phyloP scores from a whole-genome alignment of 2,888 invertebrate genomes.

The Tanypteryx hageni region DNA sequence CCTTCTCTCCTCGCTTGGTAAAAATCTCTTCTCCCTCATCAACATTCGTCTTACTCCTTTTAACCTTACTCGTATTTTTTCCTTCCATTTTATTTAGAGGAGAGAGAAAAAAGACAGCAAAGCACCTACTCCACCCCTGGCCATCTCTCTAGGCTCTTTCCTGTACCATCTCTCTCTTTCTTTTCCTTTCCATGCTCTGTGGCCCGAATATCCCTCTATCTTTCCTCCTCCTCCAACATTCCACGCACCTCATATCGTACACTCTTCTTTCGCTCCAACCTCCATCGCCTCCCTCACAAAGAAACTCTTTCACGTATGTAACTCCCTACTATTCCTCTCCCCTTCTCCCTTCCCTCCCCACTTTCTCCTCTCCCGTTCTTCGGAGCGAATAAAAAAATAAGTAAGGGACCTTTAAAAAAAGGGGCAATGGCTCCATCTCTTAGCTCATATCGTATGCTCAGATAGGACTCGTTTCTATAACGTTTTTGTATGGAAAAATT shows the following conservation, averaged over 20 bases:
- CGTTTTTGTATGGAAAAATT: neutral
- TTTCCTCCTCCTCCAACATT: neutral
- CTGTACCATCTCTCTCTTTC: neutral
- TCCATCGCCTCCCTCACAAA: neutral
- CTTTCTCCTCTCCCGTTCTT: neutral
- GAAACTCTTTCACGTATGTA: neutral
- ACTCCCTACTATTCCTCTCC: neutral
- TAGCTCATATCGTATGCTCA: constrained; percentile 21
- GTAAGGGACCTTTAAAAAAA: neutral
- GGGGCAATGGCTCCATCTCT: neutral
- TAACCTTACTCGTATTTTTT: constrained; percentile 35
- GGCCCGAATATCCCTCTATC: neutral
- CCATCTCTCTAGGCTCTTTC: neutral
- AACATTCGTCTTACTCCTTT: constrained; percentile 49
- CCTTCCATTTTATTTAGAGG: constrained; percentile 11
- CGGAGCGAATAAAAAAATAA: neutral
- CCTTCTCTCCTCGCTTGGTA: constrained; percentile 1
- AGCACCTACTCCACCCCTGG: neutral
- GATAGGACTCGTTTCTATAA: neutral
- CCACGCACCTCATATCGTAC: constrained; percentile 19
- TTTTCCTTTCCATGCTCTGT: neutral
- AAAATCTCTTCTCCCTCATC: constrained; percentile 45
- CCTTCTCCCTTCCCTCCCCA: neutral
- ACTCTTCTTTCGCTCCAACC: neutral
- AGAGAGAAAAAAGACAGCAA: neutral